Base-by-base conservation (phyloP, 1,140 invertebrate species). In the Euborellia annulipes region DNA sequence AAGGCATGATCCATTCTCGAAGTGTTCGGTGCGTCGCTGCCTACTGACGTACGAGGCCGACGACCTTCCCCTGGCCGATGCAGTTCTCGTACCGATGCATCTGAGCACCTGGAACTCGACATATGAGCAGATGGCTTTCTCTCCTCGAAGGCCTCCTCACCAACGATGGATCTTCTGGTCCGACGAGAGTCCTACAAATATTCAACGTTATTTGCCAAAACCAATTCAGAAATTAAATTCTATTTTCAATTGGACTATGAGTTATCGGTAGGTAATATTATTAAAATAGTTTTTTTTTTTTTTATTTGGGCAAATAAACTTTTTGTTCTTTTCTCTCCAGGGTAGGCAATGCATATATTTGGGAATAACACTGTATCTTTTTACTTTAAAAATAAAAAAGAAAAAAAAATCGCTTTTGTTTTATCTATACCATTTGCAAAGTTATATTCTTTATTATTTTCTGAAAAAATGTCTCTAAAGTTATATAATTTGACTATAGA, bases 181-280 rank as follows among this genome's bases (percentile, higher is more conserved):
- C 0, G 71, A 76, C 47, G 75, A 78, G 58, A 71, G 70, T 21
- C 73, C 74, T 0, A 52, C 61, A 4, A 52, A 73, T 40, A 73
- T 70, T 0, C 72, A 72, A 52, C 41, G 69, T 7, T 40, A 56
- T 20, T 36, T 47, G 19, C 27, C 43, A 2, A 54, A 60, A 36
- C 55, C 55, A n/a, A 48, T 74, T 19, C 54, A 54, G 3, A 52
- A 67, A 20, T 73, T 73, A 43, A 65, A 73, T 44, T 63, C 68
- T 21, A 19, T 73, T 6, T 82, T 83, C 53, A 82, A 84, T 56
- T 83, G 79, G 79, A 79, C 79, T 1, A 82, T 83, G 79, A 75
- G 71, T 1, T 84, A 82, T 52, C 66, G 75, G 60, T 66, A 56
- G 11, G 11, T 27, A 27, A n/a, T n/a, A n/a, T n/a, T n/a, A n/a